Evolutionary conservation across 1,140 invertebrate species (phyloP).

Genomic region (Drosophila persimilis): DNA sequence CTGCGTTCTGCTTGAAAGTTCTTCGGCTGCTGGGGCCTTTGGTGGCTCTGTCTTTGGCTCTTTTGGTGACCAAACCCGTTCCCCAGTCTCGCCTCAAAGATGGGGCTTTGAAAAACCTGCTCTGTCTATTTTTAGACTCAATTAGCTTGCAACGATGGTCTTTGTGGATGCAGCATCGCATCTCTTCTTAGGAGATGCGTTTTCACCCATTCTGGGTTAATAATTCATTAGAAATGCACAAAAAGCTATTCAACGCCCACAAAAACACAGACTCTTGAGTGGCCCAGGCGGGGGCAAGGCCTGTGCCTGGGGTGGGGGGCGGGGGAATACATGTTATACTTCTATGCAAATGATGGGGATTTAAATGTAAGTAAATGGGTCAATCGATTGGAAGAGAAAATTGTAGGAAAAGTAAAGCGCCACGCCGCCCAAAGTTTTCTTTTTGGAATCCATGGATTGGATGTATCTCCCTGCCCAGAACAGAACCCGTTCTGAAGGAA

Average conservation of each 20-base stretch:
- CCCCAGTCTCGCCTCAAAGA: constrained; percentile 8
- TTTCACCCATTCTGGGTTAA: constrained; percentile 64
- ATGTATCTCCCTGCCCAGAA: background rate
- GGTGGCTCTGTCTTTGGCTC: constrained; percentile 22
- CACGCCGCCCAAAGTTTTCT: background rate
- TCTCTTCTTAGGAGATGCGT: constrained; percentile 35
- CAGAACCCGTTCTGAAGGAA: constrained; percentile 38
- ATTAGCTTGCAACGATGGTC: constrained; percentile 54
- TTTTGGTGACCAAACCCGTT: constrained; percentile 41
- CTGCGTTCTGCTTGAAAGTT: constrained; percentile 16
- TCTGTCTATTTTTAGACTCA: constrained; percentile 76
- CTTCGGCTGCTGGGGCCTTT: constrained; percentile 26
- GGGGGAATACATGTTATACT: constrained; percentile 3
- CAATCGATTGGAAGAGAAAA: constrained; percentile 21
- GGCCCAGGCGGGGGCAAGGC: no score
- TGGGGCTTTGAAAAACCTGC: constrained; percentile 53
- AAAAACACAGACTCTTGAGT: background rate
- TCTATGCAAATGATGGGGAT: constrained; percentile 56
- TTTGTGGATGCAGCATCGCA: constrained; percentile 1
- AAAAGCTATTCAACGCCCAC: constrained; percentile 20
- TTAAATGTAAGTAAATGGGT: constrained; percentile 74
- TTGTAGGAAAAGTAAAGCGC: no score
- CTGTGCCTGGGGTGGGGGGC: no score
- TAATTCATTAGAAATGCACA: constrained; percentile 71
- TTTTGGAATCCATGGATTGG: background rate